Percentiles rank a stretch among this genome's conserved stretches.
These are phyloP conservation scores for Epinephelus coioides DNA, from an alignment of 2,797 vertebrate species.

Conservation along the genomic window DNA sequence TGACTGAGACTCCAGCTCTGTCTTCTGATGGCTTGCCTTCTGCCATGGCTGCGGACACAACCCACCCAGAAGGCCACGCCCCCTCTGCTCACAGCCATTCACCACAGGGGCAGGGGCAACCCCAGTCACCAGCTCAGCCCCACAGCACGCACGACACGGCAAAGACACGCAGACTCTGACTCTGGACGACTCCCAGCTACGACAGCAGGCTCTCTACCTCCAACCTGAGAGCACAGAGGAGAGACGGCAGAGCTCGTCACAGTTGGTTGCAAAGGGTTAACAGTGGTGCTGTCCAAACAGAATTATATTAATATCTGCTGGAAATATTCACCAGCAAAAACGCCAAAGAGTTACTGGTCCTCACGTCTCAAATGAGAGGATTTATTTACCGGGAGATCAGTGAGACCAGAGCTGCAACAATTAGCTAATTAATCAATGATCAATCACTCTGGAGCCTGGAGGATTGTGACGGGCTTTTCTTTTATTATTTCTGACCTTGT, in stretches of 20 bases:
- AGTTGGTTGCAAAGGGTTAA: not conserved
- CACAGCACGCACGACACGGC: conserved; percentile 6
- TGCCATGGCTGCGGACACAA: conserved; percentile 76
- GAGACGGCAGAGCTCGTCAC: not conserved
- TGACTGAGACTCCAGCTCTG: conserved; percentile 74
- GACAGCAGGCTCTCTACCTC: conserved; percentile 1
- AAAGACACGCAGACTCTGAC: not conserved
- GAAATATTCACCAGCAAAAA: not conserved
- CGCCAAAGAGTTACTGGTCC: not conserved
- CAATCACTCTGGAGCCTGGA: too few relatives aligned
- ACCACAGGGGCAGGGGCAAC: conserved; percentile 68
- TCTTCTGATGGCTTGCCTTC: conserved; percentile 69
- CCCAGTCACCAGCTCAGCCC: conserved; percentile 69
- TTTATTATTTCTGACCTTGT: too few relatives aligned
- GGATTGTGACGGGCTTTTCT: too few relatives aligned
- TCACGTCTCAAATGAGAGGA: too few relatives aligned
- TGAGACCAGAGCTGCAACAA: too few relatives aligned
- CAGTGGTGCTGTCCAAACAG: not conserved
- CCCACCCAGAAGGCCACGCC: conserved; percentile 83
- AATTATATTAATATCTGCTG: not conserved
- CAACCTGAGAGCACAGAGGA: conserved; percentile 36
- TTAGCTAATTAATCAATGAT: too few relatives aligned
- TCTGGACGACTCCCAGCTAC: not conserved
- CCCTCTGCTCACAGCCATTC: conserved; percentile 88
- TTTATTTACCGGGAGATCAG: too few relatives aligned